phyloP scores from a whole-genome alignment of 1,140 invertebrate species.

The Sycophaga agraensis region DNA sequence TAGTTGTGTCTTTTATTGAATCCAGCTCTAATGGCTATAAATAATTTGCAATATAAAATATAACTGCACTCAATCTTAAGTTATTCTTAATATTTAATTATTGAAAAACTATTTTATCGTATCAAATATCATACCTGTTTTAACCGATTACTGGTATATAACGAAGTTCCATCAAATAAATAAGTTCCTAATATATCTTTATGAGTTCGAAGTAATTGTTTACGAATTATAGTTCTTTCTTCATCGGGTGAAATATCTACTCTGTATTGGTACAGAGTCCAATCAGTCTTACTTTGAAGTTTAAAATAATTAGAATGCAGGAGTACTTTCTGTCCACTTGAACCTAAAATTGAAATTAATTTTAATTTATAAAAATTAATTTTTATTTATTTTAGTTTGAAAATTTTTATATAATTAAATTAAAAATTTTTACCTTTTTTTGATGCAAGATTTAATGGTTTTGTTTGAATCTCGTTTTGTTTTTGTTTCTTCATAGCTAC shows the following conservation, averaged over 20 bases:
- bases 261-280: conserved; percentile 78
- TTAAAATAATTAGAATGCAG: conserved; percentile 75
- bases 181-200: conserved; percentile 58
- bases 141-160: conserved; percentile 45
- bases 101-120: too few species aligned
- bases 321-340: conserved; percentile 55
- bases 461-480: too few species aligned
- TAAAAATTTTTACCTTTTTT: too few species aligned
- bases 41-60: not conserved
- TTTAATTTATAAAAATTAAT: too few species aligned
- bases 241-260: conserved; percentile 77
- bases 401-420: not conserved
- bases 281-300: conserved; percentile 66
- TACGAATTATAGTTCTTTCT: conserved; percentile 66
- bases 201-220: conserved; percentile 63
- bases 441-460: too few species aligned
- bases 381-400: not conserved
- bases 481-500: too few species aligned
- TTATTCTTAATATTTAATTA: conserved; percentile 1
- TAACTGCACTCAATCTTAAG: too few species aligned
- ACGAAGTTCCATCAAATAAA: conserved; percentile 57
- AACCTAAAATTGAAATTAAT: too few species aligned
- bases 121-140: conserved; percentile 34
- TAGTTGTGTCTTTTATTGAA: conserved; percentile 40
- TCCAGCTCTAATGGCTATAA: conserved; percentile 38